Base-by-base conservation (phyloP, 2,888 invertebrate genomes). In the Polyploca ridens region DNA sequence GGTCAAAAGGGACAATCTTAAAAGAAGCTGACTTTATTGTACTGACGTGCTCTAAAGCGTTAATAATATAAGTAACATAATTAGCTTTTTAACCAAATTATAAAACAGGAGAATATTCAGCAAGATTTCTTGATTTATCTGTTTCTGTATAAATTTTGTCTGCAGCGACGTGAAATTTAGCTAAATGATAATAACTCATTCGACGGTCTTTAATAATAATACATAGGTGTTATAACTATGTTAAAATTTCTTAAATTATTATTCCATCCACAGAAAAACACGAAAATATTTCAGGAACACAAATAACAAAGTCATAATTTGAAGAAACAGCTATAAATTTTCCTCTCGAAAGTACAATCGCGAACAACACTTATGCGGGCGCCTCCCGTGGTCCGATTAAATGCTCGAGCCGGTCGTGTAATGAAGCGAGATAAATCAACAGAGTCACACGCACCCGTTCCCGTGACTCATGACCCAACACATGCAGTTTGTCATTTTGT, bases 371-470 rank as follows among this genome's bases (percentile, higher is more conserved):
- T 77, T 77, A 81, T 79, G 84, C 84, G 78, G 73, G 77, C 83
- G 79, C 86, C 86, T 83, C 83, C 83, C 78, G 81, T 77, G 73
- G 81, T 74, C 76, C 83, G 85, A 86, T 88, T 87, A 88, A 87
- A 85, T 80, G 84, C 81, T 82, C 85, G 82, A 81, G 80, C 83
- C 82, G 83, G 77, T 79, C 85, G 82, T 85, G 89, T 91, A 90
- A 91, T 91, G 90, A 89, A 89, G 82, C 87, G 82, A 90, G 90
- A 91, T 91, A 89, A 90, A 90, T 90, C 90, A 86, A 82, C 82
- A 71, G 76, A 78, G 83, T 87, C 89, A 83, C 90, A 90, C 90
- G 89, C 89, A 90, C 83, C 74, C 77, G 77, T 78, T 74, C 77
- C 78, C 76, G 76, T 79, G 75, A 83, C 83, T 84, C 83, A 83